Evolutionary conservation across 2,888 invertebrate genomes (phyloP).

Genomic region (Himalopsyche kuldschensis): DNA sequence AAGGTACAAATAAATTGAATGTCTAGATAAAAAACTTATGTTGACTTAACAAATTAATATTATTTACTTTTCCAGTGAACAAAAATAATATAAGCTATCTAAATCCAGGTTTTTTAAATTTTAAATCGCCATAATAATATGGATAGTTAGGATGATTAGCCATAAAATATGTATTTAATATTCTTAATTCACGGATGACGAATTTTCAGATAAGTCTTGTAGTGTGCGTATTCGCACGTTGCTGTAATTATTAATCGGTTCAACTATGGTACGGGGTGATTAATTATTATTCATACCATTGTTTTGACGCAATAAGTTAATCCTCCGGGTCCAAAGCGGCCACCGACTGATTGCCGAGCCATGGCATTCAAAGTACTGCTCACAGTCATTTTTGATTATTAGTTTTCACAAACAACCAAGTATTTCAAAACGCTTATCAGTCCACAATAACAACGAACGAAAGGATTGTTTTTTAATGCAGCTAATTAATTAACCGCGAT

Average conservation of each 20-base stretch:
- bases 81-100: too few relatives aligned
- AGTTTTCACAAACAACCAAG: not conserved
- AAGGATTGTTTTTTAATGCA: not conserved
- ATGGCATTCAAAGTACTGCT: slow-evolving; percentile 60
- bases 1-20: too few relatives aligned
- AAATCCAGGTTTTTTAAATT: too few relatives aligned
- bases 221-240: too few relatives aligned
- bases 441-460: not conserved
- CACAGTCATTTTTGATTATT: slow-evolving; percentile 51
- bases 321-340: slow-evolving; percentile 57
- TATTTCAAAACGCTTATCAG: not conserved
- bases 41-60: too few relatives aligned
- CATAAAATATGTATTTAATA: too few relatives aligned
- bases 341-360: slow-evolving; percentile 56
- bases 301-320: slow-evolving; percentile 40
- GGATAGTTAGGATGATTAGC: too few relatives aligned
- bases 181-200: too few relatives aligned
- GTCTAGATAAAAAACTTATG: too few relatives aligned
- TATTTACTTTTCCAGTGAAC: too few relatives aligned
- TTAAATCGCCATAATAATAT: too few relatives aligned
- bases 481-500: not conserved
- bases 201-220: too few relatives aligned
- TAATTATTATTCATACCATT: not conserved
- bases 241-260: not conserved
- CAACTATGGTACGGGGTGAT: not conserved